Evolutionary conservation across 2,797 vertebrate species (phyloP), one percentile per base, ranked within the genome.

Genomic region (Anguilla anguilla): DNA sequence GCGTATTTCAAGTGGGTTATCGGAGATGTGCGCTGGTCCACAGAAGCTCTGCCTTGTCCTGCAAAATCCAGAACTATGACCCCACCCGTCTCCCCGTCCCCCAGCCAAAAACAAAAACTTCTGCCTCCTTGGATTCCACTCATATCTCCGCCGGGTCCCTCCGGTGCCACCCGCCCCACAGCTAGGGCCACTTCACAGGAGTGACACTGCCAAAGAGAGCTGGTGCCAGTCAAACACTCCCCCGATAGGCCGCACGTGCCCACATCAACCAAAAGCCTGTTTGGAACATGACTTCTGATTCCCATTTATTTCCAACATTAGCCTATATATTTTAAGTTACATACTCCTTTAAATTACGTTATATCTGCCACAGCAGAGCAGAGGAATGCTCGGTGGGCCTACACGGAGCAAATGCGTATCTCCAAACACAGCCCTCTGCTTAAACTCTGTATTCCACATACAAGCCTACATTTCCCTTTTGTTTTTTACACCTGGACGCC

Each of bases 61-160:
- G 89, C 91, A 61, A 89, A 91, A 89, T 88, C 86, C 72, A 87
- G 92, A 89, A 2, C 72, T 39, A 43, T 43, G 39, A 43, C 39
- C 39, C 39, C 39, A 43, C 39, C 39, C 39, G 28, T 28, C 83
- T 92, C 89, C 85, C 87, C 84, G n/a, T 89, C 91, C 89, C 88
- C 87, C 88, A 88, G 82, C 64, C 25, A 25, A 67, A 25, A 28
- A 25, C 2, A 25, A 67, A 15, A 51, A 86, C 43, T 90, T 87
- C 91, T 87, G 91, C 90, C 59, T 43, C 79, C 79, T 61, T 25
- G 46, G 86, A 55, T 84, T 69, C 82, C 49, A 83, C 59, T 87
- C 81, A 87, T 87, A 84, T n/a, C 57, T 69, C 86, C 25, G 31
- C 25, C n/a, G 46, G 83, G 55, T 39, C 74, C 61, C 59, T 83